Conservation (phyloP, 1,140 invertebrate genomes). For the Bombus ignitus region DNA sequence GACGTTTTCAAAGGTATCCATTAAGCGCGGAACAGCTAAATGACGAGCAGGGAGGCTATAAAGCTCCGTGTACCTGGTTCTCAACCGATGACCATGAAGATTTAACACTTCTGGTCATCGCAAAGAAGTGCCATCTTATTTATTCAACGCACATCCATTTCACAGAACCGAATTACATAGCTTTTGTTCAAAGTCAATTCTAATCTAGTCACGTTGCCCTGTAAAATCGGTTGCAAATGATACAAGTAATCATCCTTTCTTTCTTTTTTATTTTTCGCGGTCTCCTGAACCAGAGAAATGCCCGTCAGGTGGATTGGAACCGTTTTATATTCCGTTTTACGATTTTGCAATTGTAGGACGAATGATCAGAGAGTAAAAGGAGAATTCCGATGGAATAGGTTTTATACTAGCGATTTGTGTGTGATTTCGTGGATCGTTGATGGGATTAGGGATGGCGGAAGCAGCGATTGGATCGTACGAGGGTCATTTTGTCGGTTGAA, state of each 20-base stretch:
- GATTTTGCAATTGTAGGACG: neutral
- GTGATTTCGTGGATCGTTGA: neutral
- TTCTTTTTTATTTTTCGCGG: neutral
- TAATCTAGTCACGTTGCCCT: neutral
- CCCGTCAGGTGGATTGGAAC: neutral
- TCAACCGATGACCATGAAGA: constrained; percentile 21
- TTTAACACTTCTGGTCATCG: constrained; percentile 3
- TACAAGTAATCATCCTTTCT: neutral
- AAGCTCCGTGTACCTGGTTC: neutral
- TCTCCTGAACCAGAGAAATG: neutral
- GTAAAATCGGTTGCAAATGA: constrained; percentile 9
- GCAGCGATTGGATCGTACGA: neutral
- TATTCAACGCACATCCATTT: neutral
- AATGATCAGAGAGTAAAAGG: neutral
- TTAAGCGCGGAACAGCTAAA: neutral
- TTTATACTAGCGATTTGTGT: neutral
- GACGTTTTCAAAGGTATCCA: constrained; percentile 7
- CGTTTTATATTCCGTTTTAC: constrained; percentile 9
- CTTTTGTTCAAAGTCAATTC: neutral
- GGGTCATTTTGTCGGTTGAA: no score
- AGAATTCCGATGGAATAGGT: neutral
- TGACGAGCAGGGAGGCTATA: neutral
- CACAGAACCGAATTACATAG: neutral
- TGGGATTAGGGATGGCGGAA: neutral
- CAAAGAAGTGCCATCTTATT: constrained; percentile 2